Conservation (phyloP, 1,140 invertebrate genomes). For the Rhopalosiphum padi region DNA sequence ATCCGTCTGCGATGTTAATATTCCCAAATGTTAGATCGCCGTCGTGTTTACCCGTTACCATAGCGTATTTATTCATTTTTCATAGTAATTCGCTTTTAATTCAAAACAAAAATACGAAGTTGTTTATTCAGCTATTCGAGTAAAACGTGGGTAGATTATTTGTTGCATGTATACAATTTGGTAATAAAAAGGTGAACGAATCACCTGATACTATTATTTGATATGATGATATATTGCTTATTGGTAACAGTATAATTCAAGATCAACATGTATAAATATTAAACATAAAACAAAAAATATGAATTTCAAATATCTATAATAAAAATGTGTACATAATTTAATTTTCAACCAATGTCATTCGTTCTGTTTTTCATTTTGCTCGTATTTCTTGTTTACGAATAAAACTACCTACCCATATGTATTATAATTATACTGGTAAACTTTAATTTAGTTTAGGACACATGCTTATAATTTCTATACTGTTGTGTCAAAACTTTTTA, state of each 20-base stretch:
- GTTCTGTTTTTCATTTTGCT: not conserved
- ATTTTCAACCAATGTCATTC: conserved; percentile 28
- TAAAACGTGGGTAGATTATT: not conserved
- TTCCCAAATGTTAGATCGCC: not conserved
- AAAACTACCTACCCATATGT: not conserved
- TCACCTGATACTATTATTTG: conserved; percentile 37
- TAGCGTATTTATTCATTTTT: conserved; percentile 25
- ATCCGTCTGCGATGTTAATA: not conserved
- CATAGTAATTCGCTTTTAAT: not conserved
- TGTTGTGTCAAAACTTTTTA: not conserved
- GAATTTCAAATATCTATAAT: conserved; percentile 24
- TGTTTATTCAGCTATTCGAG: conserved; percentile 4
- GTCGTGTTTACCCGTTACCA: conserved; percentile 8
- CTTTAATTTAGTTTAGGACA: not conserved
- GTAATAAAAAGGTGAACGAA: conserved; percentile 30
- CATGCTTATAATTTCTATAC: not conserved
- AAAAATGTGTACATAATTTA: conserved; percentile 32
- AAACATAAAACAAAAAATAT: conserved; percentile 11
- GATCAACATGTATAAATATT: conserved; percentile 27
- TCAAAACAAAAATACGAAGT: conserved; percentile 28
- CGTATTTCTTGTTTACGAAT: not conserved
- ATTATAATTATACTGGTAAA: not conserved
- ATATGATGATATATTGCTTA: conserved; percentile 36
- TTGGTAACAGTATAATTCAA: conserved; percentile 13
- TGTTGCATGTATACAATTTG: conserved; percentile 24